A percentile compares a stretch with the other conserved stretches of the same genome.
These are phyloP conservation scores for Gallinago solitaria DNA, from an alignment of 2,797 vertebrate genomes.

Conservation along the genomic window DNA sequence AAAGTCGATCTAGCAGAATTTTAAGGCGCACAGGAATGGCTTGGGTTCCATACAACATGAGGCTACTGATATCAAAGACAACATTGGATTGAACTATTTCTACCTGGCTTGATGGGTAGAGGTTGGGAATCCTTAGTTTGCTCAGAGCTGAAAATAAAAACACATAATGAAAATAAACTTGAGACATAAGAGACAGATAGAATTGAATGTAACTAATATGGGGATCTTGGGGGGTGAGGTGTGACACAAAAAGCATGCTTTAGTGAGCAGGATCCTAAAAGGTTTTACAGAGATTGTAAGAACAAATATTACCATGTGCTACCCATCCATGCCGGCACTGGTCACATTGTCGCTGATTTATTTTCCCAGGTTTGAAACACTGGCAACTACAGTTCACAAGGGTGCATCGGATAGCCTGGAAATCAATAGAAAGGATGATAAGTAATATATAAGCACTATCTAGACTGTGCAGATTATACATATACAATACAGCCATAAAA, in stretches of 20 bases:
- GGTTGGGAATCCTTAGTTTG: constrained; percentile 90
- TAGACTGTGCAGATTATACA: not conserved
- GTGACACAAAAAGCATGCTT: not conserved
- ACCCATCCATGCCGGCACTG: constrained; percentile 98
- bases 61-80: constrained; percentile 96
- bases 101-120: constrained; percentile 92
- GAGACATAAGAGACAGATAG: not conserved
- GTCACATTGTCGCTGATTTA: constrained; percentile 93
- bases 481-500: not conserved
- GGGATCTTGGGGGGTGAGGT: not conserved
- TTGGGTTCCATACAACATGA: constrained; percentile 96
- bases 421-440: constrained; percentile 20
- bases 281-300: not conserved
- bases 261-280: not conserved
- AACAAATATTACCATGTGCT: constrained; percentile 87
- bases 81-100: constrained; percentile 98
- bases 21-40: constrained; percentile 95
- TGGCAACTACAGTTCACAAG: constrained; percentile 92
- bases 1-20: constrained; percentile 95
- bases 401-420: constrained; percentile 93
- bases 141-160: constrained; percentile 85
- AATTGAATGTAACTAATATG: not conserved
- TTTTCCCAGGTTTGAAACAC: constrained; percentile 93
- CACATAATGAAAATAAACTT: not conserved
- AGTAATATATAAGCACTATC: not conserved